phyloP scores from a whole-genome alignment of 1,140 invertebrate genomes.

The Drosophila arawakana region DNA sequence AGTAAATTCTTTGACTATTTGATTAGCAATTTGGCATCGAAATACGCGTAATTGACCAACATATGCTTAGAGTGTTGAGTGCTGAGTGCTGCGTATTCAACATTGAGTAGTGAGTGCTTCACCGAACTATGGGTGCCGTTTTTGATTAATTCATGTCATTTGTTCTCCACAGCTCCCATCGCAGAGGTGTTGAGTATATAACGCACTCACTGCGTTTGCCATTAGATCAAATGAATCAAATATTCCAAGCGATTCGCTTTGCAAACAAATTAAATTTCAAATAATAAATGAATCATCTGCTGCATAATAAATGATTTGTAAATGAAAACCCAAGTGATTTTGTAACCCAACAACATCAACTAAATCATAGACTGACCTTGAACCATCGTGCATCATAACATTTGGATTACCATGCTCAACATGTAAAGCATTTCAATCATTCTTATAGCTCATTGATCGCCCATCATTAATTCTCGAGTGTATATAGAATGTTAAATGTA shows the following conservation, averaged over 20 bases:
- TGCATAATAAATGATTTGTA: constrained; percentile 7
- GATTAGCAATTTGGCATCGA: constrained; percentile 60
- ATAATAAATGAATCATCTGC: constrained; percentile 35
- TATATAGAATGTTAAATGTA: background rate
- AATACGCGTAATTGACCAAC: constrained; percentile 71
- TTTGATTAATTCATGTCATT: constrained; percentile 44
- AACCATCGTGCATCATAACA: background rate
- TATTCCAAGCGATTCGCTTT: background rate
- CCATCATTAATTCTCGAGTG: background rate
- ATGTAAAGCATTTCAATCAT: background rate
- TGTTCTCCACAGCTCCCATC: constrained; percentile 1
- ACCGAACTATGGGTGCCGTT: background rate
- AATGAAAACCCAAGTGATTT: background rate
- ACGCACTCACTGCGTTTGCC: background rate
- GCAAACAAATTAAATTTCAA: constrained; percentile 27
- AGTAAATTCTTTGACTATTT: constrained; percentile 28
- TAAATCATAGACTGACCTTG: background rate
- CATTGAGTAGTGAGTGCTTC: background rate
- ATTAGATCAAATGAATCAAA: constrained; percentile 3
- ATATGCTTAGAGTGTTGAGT: constrained; percentile 49
- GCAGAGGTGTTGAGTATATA: constrained; percentile 14
- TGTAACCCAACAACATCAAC: background rate
- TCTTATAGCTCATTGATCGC: background rate
- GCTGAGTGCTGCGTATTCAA: no score
- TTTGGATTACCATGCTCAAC: background rate